These are phyloP conservation scores for Seriola dumerili DNA, from an alignment of 2,113 vertebrate genomes.

Conservation along the genomic window DNA sequence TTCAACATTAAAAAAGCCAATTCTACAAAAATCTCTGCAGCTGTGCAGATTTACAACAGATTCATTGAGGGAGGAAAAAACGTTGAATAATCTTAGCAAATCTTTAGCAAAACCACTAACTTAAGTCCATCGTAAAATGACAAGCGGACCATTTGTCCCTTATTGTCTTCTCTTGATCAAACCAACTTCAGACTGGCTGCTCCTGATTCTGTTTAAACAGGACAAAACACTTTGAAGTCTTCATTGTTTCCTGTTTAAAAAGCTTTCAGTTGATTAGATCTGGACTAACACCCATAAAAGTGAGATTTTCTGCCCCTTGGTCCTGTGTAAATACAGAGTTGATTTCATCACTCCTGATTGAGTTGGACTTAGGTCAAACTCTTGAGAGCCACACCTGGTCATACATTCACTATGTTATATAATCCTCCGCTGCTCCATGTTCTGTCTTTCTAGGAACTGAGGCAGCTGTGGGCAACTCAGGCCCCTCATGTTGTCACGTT, in stretches of 20 bases:
- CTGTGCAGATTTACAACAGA: neutral
- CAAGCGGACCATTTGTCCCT: neutral
- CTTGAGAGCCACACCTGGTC: neutral
- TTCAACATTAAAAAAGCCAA: neutral
- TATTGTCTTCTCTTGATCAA: neutral
- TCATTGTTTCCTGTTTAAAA: neutral
- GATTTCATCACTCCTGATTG: neutral
- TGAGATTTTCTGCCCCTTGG: neutral
- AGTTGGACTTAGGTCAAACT: neutral
- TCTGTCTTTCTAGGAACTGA: constrained; percentile 25
- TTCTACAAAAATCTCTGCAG: neutral
- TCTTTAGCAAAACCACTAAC: neutral
- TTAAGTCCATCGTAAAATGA: neutral
- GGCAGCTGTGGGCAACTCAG: constrained; percentile 11
- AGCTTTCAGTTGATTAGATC: neutral
- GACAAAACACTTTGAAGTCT: neutral
- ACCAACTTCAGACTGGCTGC: neutral
- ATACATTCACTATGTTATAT: neutral
- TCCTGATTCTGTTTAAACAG: neutral
- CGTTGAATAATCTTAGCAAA: neutral
- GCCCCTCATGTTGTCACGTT: neutral
- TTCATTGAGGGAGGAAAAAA: neutral
- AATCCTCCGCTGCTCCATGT: neutral
- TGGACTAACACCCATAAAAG: neutral
- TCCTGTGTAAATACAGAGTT: neutral